Evolutionary conservation across 1,140 invertebrate genomes (phyloP).

Genomic region (Nephila pilipes): DNA sequence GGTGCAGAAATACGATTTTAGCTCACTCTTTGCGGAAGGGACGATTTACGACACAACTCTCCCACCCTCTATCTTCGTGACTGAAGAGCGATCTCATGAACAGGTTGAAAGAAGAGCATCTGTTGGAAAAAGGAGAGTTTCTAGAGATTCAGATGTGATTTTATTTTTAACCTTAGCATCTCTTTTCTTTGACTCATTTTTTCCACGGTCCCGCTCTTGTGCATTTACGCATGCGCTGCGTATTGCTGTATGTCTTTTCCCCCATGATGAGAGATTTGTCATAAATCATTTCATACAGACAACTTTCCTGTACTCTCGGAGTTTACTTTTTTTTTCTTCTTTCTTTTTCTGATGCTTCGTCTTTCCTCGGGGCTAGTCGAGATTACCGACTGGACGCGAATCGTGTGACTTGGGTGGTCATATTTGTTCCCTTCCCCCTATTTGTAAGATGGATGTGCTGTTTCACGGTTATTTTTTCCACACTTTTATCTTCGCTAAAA

Average conservation of each 20-base stretch:
- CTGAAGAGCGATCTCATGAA: conserved; percentile 21
- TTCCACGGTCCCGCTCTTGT: neutral
- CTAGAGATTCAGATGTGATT: neutral
- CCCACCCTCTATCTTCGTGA: neutral
- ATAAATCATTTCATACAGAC: conserved; percentile 67
- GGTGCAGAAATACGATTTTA: conserved; percentile 35
- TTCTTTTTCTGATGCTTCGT: neutral
- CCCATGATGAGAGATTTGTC: conserved; percentile 36
- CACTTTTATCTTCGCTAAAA: conserved; percentile 40
- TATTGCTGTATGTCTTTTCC: conserved; percentile 16
- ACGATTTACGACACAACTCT: neutral
- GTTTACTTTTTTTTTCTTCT: neutral
- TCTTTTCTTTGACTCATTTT: neutral
- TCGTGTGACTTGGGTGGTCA: conserved; percentile 64
- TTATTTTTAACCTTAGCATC: conserved; percentile 55
- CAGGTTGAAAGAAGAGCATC: conserved; percentile 56
- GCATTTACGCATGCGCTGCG: conserved; percentile 2
- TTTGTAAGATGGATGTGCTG: conserved; percentile 6
- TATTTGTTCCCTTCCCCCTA: neutral
- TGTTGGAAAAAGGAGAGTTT: neutral
- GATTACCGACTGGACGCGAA: conserved; percentile 20
- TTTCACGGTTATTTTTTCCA: conserved; percentile 56
- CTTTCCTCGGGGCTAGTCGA: conserved; percentile 2
- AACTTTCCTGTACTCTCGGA: neutral
- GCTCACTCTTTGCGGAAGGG: neutral